Percentiles rank a stretch among this genome's conserved stretches.
Evolutionary conservation across 2,113 vertebrate species (phyloP).

Genomic region (Peromyscus maniculatus): DNA sequence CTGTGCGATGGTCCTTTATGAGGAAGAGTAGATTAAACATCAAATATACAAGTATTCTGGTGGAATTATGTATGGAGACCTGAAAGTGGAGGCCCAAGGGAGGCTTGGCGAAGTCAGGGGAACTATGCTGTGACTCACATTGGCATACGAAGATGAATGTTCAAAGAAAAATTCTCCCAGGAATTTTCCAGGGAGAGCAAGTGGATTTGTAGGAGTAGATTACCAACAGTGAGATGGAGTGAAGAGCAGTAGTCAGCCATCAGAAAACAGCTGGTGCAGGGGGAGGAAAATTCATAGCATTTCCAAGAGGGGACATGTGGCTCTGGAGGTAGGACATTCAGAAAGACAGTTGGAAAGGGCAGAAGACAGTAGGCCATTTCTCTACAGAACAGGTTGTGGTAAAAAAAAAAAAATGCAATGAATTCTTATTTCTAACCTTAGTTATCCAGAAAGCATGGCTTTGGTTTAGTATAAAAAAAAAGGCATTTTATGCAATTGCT

Average conservation of each 20-base stretch:
- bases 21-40: neutral
- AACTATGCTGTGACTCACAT: neutral
- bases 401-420: constrained; percentile 27
- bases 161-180: neutral
- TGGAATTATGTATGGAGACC: neutral
- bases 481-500: constrained; percentile 64
- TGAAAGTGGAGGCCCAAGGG: neutral
- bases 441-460: constrained; percentile 46
- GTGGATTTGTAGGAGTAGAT: neutral
- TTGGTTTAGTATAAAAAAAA: constrained; percentile 58
- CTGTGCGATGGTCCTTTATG: neutral
- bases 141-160: neutral
- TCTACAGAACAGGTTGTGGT: neutral
- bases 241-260: neutral
- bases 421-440: constrained; percentile 46
- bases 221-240: neutral
- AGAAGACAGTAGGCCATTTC: neutral
- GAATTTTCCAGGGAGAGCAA: neutral
- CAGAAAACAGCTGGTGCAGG: neutral
- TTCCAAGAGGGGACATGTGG: neutral
- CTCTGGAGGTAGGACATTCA: neutral
- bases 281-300: neutral
- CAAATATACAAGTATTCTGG: neutral
- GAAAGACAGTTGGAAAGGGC: neutral
- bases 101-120: neutral